Evolutionary conservation across 2,113 vertebrate genomes (phyloP), one percentile per base, ranked within the genome.

Genomic region (Dromiciops gliroides): DNA sequence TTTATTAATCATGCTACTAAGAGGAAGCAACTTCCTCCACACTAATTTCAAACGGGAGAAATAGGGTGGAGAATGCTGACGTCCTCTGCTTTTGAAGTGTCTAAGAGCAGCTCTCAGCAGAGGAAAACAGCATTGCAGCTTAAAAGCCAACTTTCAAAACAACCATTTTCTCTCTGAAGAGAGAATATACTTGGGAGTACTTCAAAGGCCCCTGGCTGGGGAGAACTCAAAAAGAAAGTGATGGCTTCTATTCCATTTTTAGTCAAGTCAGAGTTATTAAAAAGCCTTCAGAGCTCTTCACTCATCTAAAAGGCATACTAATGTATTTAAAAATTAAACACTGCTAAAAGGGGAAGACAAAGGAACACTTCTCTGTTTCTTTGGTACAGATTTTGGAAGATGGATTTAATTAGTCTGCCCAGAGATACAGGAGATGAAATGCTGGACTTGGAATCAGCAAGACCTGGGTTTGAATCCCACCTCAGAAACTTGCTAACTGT

Each of bases 71-170:
- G 97, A 94, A 90, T 25, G 67, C 95, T 93, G 96, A 96, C 96
- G 94, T 6, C 60, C 91, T 96, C 94, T 92, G 96, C 95, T 95
- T 98, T 97, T 98, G 98, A 98, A 98, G 97, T 97, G 96, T 96
- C 96, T 94, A 91, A 96, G 96, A 97, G 95, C 96, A 91, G 96
- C 96, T 97, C 97, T 97, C 97, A 96, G 97, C 95, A 97, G 94
- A 97, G 96, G 95, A 96, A 97, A 98, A 97, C 96, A 98, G 96
- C 67, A 0, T 91, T 94, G 95, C 96, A 96, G 97, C 97, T 97
- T 97, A 98, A 98, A 97, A 98, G 96, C 96, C 96, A 97, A 98
- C 98, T 98, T 97, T 97, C 97, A 97, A 98, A 98, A 97, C 97
- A 97, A 97, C 96, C 98, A 97, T 98, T 97, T 97, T 97, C 97